These are phyloP conservation scores for Brachionus plicatilis DNA, from an alignment of 1,140 invertebrate genomes.

Conservation along the genomic window DNA sequence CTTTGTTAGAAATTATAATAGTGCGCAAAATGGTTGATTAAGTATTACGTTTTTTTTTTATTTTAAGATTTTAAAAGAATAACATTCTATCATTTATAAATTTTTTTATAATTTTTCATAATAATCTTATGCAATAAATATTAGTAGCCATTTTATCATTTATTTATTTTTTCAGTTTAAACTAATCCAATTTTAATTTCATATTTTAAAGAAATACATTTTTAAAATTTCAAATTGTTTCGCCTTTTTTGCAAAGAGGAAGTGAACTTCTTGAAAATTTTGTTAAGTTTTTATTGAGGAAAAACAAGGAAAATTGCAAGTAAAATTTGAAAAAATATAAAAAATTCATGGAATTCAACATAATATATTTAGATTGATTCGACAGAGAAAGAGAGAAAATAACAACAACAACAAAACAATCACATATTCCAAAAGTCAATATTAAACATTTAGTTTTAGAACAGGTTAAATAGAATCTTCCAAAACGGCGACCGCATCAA, in stretches of 20 bases:
- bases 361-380: neutral
- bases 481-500: slow-evolving; percentile 8
- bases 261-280: neutral
- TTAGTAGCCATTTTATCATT: too few relatives aligned
- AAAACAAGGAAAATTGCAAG: neutral
- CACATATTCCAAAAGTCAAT: neutral
- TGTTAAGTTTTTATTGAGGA: neutral
- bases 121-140: too few relatives aligned
- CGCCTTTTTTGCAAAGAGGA: neutral
- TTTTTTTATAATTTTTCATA: too few relatives aligned
- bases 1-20: neutral
- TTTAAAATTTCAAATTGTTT: neutral
- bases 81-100: too few relatives aligned
- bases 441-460: neutral
- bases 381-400: neutral
- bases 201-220: too few relatives aligned
- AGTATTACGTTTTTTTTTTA: neutral
- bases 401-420: neutral
- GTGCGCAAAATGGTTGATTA: neutral
- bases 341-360: slow-evolving; percentile 30
- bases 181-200: too few relatives aligned
- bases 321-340: slow-evolving; percentile 6
- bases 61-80: neutral
- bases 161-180: too few relatives aligned
- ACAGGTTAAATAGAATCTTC: neutral